These are phyloP conservation scores for Drosophila borborema DNA, from an alignment of 2,888 invertebrate genomes.

Conservation along the genomic window DNA sequence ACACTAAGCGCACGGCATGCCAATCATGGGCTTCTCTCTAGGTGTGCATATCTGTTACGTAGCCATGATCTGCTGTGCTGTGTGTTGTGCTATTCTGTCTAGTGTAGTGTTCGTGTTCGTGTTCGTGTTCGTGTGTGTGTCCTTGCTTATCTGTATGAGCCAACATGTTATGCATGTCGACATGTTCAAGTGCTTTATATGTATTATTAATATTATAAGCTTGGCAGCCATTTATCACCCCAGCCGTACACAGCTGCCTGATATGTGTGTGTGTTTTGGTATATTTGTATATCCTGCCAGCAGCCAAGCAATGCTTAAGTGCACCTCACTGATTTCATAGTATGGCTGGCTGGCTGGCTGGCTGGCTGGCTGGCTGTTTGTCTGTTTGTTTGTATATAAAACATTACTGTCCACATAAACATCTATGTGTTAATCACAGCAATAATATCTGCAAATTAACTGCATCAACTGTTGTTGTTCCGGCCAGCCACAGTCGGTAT, in stretches of 20 bases:
- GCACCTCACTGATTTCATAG: constrained; percentile 59
- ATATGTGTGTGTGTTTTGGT: constrained; percentile 2
- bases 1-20: constrained; percentile 52
- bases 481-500: constrained; percentile 8
- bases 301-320: constrained; percentile 46
- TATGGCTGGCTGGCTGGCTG: constrained; percentile 10
- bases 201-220: constrained; percentile 82
- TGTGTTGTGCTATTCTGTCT: neutral
- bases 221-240: constrained; percentile 78
- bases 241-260: constrained; percentile 39
- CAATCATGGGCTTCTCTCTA: constrained; percentile 15
- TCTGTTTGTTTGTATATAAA: constrained; percentile 65
- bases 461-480: constrained; percentile 62
- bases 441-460: constrained; percentile 80
- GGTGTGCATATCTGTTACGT: constrained; percentile 27
- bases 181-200: constrained; percentile 78
- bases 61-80: constrained; percentile 3
- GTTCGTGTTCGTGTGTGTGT: constrained; percentile 31
- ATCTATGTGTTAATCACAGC: constrained; percentile 79
- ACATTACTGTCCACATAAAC: constrained; percentile 73
- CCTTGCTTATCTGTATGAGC: constrained; percentile 48
- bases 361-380: neutral
- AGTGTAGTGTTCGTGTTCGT: constrained; percentile 10
- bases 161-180: constrained; percentile 76
- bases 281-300: constrained; percentile 18